These are phyloP conservation scores for Drosophila melanogaster DNA, from an alignment of 1,140 invertebrate genomes.

Conservation along the genomic window Release_6_plus_ISO1_MT NT_037436.4:1396001-1396500, in stretches of 20 bases:
- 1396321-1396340: constrained; percentile 59
- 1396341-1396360: constrained; percentile 68
- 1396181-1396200: constrained; percentile 70
- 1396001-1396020: constrained; percentile 33
- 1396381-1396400: constrained; percentile 21
- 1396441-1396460: constrained; percentile 49
- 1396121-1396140: constrained; percentile 23
- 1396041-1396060: constrained; percentile 72
- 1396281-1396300: constrained; percentile 63
- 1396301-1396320: constrained; percentile 66
- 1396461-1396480: constrained; percentile 70
- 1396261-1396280: constrained; percentile 49
- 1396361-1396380: constrained; percentile 11
- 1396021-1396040: constrained; percentile 39
- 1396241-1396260: constrained; percentile 60
- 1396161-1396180: constrained; percentile 59
- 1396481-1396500: constrained; percentile 48
- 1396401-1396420: constrained; percentile 50
- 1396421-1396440: constrained; percentile 69
- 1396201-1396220: constrained; percentile 67
- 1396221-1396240: constrained; percentile 69
- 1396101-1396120: constrained; percentile 52
- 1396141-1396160: constrained; percentile 31
- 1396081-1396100: constrained; percentile 43
- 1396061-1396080: constrained; percentile 57